Conservation (phyloP, 2,888 invertebrate genomes). For the Noctua comes region DNA sequence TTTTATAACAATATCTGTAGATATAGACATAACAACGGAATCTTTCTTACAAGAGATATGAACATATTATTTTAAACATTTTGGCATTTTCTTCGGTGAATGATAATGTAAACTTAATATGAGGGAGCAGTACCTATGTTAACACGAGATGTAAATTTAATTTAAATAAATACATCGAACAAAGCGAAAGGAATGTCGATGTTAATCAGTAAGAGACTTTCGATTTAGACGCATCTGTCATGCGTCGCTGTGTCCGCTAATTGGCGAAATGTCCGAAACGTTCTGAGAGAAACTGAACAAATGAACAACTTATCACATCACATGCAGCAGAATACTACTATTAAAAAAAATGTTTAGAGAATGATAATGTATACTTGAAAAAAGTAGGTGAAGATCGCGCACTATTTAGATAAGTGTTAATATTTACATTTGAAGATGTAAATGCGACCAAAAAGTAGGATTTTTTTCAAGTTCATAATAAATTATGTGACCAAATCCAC, state of each 20-base stretch:
- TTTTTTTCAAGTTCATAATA: conserved; percentile 25
- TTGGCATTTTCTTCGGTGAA: conserved; percentile 20
- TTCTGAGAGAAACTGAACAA: conserved; percentile 59
- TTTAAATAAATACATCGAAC: conserved; percentile 59
- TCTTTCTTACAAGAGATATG: neutral
- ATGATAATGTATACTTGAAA: conserved; percentile 46
- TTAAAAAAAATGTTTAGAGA: conserved; percentile 30
- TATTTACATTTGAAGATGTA: conserved; percentile 42
- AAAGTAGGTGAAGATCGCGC: conserved; percentile 59
- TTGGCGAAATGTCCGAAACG: conserved; percentile 67
- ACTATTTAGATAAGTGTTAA: conserved; percentile 35
- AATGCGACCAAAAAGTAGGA: conserved; percentile 14
- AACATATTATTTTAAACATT: conserved; percentile 7
- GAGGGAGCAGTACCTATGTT: conserved; percentile 29
- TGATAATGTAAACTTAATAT: conserved; percentile 45
- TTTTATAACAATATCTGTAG: neutral
- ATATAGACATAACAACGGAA: conserved; percentile 26
- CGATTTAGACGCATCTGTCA: conserved; percentile 69
- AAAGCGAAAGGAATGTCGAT: conserved; percentile 64
- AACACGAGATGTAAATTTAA: conserved; percentile 48
- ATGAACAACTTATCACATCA: conserved; percentile 38
- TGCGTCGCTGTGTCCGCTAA: conserved; percentile 69
- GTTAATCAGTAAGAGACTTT: conserved; percentile 67
- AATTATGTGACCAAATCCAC: neutral
- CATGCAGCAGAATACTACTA: conserved; percentile 28